These are phyloP conservation scores for Nerophis ophidion DNA, from an alignment of 2,113 vertebrate genomes.

Conservation along the genomic window DNA sequence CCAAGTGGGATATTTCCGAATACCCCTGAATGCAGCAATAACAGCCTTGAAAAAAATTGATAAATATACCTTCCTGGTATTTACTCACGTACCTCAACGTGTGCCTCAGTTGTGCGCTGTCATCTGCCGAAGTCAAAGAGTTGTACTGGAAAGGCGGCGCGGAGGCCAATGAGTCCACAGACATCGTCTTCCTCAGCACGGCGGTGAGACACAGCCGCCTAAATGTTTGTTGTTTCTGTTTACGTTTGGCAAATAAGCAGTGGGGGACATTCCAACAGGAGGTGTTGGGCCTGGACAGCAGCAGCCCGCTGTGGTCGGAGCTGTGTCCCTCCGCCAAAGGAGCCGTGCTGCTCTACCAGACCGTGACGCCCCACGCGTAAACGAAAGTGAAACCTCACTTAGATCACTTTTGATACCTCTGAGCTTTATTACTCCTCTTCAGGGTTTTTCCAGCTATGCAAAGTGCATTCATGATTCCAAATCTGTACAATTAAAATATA, in stretches of 20 bases:
- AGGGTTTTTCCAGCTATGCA: not conserved
- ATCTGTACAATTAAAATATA: slow-evolving; percentile 14
- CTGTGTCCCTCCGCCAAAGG: slow-evolving; percentile 89
- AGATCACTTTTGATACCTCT: too few species aligned
- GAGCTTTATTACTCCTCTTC: slow-evolving; percentile 11
- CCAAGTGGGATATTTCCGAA: too few species aligned
- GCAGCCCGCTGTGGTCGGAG: slow-evolving; percentile 74
- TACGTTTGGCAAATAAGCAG: too few species aligned
- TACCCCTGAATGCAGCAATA: too few species aligned
- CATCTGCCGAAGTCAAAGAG: slow-evolving; percentile 73
- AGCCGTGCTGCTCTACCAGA: slow-evolving; percentile 69
- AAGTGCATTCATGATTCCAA: slow-evolving; percentile 3
- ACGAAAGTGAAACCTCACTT: too few species aligned
- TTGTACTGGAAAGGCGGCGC: slow-evolving; percentile 78
- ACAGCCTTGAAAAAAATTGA: too few species aligned
- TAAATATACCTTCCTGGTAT: too few species aligned
- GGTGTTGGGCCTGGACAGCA: slow-evolving; percentile 63
- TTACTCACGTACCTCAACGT: not conserved
- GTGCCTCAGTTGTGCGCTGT: slow-evolving; percentile 75
- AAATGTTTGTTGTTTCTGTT: too few species aligned
- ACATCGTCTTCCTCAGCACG: slow-evolving; percentile 75
- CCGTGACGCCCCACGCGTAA: slow-evolving; percentile 50
- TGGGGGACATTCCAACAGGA: slow-evolving; percentile 56
- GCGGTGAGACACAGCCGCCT: slow-evolving; percentile 50
- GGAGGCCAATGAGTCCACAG: slow-evolving; percentile 83